Conservation (phyloP, 53 echinoderm and acorn worm genomes). For the Astropecten irregularis region DNA sequence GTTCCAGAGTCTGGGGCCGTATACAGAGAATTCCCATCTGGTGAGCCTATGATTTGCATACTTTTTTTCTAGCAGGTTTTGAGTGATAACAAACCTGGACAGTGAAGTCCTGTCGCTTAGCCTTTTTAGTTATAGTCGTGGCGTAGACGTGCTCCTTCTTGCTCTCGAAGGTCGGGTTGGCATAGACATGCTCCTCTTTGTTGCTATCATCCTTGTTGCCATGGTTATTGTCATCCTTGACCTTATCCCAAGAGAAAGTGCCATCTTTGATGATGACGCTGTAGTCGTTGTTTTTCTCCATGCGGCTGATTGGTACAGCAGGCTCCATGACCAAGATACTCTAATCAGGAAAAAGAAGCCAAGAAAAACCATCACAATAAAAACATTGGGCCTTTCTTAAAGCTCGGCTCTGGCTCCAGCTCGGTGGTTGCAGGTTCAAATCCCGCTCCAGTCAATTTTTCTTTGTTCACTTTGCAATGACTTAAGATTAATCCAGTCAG, state of each 20-base stretch:
- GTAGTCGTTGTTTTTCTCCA: conserved; percentile 75
- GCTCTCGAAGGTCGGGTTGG: neutral
- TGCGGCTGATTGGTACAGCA: conserved; percentile 58
- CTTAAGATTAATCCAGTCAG: too few species aligned
- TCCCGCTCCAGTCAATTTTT: too few species aligned
- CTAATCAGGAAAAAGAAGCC: conserved; percentile 36
- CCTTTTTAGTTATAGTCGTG: neutral
- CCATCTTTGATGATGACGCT: conserved; percentile 78
- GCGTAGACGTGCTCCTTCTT: neutral
- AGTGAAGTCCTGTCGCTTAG: neutral
- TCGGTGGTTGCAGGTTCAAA: too few species aligned
- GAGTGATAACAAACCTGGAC: conserved; percentile 9
- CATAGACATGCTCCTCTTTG: conserved; percentile 39
- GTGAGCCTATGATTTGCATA: too few species aligned
- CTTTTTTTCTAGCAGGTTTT: too few species aligned
- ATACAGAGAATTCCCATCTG: too few species aligned
- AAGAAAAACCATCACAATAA: neutral
- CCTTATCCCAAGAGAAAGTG: conserved; percentile 89
- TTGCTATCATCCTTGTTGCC: conserved; percentile 34
- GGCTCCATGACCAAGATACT: conserved; percentile 89
- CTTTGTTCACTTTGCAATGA: too few species aligned
- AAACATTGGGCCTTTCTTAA: too few species aligned
- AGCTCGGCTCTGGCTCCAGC: too few species aligned
- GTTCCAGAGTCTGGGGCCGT: too few species aligned
- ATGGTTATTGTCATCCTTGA: conserved; percentile 55